phyloP scores from a whole-genome alignment of 2,888 invertebrate species.

The Mimumesa dahlbomi region DNA sequence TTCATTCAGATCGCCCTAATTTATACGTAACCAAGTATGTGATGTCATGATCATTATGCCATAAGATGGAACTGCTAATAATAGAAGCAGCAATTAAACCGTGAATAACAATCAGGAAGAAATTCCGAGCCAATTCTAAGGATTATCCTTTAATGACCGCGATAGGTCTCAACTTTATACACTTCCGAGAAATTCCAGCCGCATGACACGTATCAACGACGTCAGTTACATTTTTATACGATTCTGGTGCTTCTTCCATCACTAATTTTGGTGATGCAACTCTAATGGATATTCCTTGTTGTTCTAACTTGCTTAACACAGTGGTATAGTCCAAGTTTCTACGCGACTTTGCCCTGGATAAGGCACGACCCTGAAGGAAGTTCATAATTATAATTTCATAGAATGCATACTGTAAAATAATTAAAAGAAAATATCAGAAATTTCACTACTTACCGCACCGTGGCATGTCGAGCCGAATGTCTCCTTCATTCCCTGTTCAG shows the following conservation, averaged over 20 bases:
- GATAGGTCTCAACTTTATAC: constrained; percentile 97
- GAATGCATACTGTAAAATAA: background rate
- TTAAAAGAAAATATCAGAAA: constrained; percentile 7
- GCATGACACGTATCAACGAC: constrained; percentile 99
- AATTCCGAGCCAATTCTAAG: background rate
- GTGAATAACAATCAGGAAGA: background rate
- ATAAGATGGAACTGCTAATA: background rate
- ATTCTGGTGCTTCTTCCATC: constrained; percentile 99
- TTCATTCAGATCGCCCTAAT: background rate
- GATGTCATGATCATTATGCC: constrained; percentile 3
- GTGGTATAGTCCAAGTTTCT: constrained; percentile 96
- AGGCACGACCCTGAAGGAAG: constrained; percentile 91
- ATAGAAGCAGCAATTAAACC: background rate
- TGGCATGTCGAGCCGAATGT: constrained; percentile 99
- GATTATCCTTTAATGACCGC: constrained; percentile 96
- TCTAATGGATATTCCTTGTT: constrained; percentile 95
- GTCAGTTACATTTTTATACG: constrained; percentile 99
- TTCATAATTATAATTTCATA: background rate
- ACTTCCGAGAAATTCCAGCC: constrained; percentile 98
- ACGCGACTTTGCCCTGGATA: constrained; percentile 98
- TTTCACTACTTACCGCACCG: constrained; percentile 89
- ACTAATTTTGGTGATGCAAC: constrained; percentile 99
- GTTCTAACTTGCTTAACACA: constrained; percentile 91
- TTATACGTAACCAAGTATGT: background rate
- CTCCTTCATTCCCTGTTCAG: constrained; percentile 97